A percentile compares a stretch with the other conserved stretches of the same genome.
Evolutionary conservation across 2,888 invertebrate species (phyloP).

Genomic region (Unio pictorum): DNA sequence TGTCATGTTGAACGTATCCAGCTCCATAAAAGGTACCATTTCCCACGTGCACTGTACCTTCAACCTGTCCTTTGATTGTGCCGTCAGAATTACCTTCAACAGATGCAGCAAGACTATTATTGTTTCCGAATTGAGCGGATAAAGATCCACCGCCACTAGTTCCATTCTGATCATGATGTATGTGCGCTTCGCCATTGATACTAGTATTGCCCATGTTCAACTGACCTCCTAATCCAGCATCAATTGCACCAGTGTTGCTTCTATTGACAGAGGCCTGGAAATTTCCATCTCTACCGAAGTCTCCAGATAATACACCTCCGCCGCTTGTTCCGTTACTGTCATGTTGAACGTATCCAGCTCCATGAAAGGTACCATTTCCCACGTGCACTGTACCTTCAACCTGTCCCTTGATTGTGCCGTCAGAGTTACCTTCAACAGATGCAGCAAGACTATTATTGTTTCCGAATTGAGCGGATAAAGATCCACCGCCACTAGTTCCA

Average conservation of each 20-base stretch:
- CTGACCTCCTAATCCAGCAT: not conserved
- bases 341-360: not conserved
- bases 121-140: too few species aligned
- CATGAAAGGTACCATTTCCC: too few species aligned
- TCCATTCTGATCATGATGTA: slow-evolving; percentile 5
- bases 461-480: too few species aligned
- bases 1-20: slow-evolving; percentile 1
- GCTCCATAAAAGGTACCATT: not conserved
- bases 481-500: too few species aligned
- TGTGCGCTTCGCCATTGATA: not conserved
- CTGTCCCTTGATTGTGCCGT: too few species aligned
- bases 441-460: too few species aligned
- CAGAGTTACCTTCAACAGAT: too few species aligned
- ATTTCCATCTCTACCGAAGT: not conserved
- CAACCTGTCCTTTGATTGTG: too few species aligned
- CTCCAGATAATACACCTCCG: not conserved
- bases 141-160: not conserved
- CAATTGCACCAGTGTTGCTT: not conserved
- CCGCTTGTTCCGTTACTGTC: slow-evolving; percentile 3
- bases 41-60: too few species aligned
- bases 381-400: too few species aligned
- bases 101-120: too few species aligned
- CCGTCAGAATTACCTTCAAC: too few species aligned
- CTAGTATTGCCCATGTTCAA: not conserved
- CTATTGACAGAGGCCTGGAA: not conserved